Base-by-base conservation (phyloP, 2,797 vertebrate species). In the Lacerta viridis region DNA sequence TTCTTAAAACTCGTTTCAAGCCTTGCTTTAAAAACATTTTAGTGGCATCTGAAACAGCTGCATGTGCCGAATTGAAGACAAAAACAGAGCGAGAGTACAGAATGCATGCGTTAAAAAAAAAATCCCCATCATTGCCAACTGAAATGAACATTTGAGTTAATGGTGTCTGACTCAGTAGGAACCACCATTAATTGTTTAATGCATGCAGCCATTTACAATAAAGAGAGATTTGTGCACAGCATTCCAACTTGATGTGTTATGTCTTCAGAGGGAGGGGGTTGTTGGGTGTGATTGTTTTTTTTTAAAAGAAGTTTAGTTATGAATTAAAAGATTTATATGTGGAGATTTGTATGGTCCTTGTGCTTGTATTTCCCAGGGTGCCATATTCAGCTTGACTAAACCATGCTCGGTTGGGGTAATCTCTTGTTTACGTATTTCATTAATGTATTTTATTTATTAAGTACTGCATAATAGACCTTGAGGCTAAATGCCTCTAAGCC, bases 71-170 rank as follows among this genome's bases (percentile, higher is more conserved):
- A 1, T 43, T 66, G 55, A 55, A 50, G n/a, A 1, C 3, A 29
- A 33, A 18, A 13, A 55, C n/a, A 59, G 13, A 39, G 77, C 2
- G 43, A 4, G 29, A 2, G 50, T 33, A 13, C 23, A 55, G 2
- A 11, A n/a, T 59, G 27, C 4, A 87, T 89, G 36, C 88, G 69
- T 92, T 43, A 84, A 93, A 93, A 91, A 84, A 93, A 93, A 93
- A 89, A 6, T 39, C n/a, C 59, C 27, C 36, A 27, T 81, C 86
- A 33, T 89, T 91, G 90, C 69, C 13, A 85, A n/a, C 0, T 61
- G 64, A 25, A 68, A 69, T 0, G 59, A 91, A 69, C 80, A 76
- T 90, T 50, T 88, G 90, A 86, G 69, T 59, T 8, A 90, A 50
- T 78, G 71, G 76, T 83, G 18, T 9, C 1, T 90, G 91, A 88